Evolutionary conservation across 2,888 invertebrate genomes (phyloP).

Genomic region (Dysmachus trigonus): DNA sequence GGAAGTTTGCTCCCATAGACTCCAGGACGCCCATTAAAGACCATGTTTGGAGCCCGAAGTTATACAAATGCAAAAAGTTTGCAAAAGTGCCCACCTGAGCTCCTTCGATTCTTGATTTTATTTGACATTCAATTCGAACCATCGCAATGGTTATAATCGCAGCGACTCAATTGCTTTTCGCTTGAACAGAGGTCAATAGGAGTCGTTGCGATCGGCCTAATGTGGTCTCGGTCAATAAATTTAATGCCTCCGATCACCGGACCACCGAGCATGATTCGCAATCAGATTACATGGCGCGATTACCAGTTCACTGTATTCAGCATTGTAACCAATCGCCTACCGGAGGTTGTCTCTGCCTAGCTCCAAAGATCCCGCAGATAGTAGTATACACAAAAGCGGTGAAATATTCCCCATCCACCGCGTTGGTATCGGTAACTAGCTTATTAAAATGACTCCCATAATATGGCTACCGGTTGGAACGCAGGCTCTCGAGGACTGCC

Average conservation of each 20-base stretch:
- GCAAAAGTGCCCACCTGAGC: not conserved
- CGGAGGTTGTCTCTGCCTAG: not conserved
- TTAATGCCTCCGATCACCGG: not conserved
- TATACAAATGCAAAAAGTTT: constrained; percentile 14
- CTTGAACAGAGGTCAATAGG: constrained; percentile 28
- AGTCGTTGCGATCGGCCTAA: not conserved
- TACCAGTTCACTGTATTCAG: not conserved
- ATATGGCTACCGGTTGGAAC: not conserved
- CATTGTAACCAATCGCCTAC: not conserved
- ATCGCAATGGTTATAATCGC: not conserved
- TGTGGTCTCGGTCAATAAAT: constrained; percentile 37
- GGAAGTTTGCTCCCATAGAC: not conserved
- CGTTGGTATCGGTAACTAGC: not conserved
- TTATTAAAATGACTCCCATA: constrained; percentile 32
- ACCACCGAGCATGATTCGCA: not conserved
- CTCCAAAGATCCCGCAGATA: not conserved
- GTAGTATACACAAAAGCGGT: not conserved
- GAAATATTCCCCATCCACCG: not conserved
- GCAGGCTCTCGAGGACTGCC: not conserved
- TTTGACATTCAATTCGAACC: not conserved
- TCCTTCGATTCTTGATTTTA: not conserved
- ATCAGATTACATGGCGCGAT: constrained; percentile 16
- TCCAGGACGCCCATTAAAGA: not conserved
- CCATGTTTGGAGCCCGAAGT: not conserved
- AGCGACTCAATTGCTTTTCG: constrained; percentile 24